Evolutionary conservation across 2,113 vertebrate genomes (phyloP).

Genomic region (Microtus ochrogaster): DNA sequence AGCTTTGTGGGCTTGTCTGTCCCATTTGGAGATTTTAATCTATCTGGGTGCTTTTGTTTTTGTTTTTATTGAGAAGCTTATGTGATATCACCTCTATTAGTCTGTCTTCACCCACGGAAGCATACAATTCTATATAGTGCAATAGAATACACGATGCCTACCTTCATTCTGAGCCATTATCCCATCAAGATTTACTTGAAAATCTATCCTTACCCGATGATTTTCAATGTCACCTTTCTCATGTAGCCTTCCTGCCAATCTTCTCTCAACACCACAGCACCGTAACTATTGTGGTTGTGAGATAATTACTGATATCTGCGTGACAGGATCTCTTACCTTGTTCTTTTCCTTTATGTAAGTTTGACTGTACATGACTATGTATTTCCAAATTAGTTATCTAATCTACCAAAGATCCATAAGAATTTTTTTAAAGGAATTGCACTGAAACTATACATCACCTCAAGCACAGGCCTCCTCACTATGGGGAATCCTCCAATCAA

Average conservation of each 20-base stretch:
- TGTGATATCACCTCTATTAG: not conserved
- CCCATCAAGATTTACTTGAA: not conserved
- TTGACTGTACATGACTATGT: not conserved
- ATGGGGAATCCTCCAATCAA: not conserved
- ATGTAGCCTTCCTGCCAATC: not conserved
- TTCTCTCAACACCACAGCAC: not conserved
- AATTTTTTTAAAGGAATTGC: not conserved
- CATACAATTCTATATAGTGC: not conserved
- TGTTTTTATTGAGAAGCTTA: not conserved
- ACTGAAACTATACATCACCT: not conserved
- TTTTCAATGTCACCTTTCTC: not conserved
- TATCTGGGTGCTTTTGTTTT: not conserved
- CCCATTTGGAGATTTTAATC: slow-evolving; percentile 28
- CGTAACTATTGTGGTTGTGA: not conserved
- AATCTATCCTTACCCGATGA: not conserved
- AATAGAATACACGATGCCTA: not conserved
- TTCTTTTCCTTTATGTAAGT: not conserved
- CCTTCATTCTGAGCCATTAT: not conserved
- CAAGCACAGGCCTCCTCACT: not conserved
- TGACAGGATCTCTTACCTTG: not conserved
- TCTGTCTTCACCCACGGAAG: not conserved
- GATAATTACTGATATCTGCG: not conserved
- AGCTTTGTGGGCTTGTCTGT: slow-evolving; percentile 2
- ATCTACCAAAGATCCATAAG: not conserved
- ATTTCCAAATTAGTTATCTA: slow-evolving; percentile 33